Conservation (phyloP, 2,797 vertebrate species). For the Ctenochaetus hawaiiensis region DNA sequence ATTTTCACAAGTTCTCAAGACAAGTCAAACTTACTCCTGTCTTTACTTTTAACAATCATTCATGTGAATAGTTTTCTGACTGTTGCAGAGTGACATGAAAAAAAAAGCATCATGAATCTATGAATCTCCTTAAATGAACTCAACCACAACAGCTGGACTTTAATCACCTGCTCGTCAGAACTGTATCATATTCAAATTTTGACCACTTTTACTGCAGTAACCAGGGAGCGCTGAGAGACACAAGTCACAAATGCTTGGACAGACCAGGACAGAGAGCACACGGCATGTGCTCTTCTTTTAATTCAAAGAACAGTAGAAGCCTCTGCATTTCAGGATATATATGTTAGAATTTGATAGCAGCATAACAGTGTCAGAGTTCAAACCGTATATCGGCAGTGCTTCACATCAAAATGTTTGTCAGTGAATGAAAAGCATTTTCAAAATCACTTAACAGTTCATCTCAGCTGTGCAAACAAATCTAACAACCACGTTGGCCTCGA, state of each 20-base stretch:
- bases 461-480: constrained; percentile 5
- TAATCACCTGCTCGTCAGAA: constrained; percentile 26
- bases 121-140: constrained; percentile 15
- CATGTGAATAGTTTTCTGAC: neutral
- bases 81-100: constrained; percentile 17
- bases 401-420: neutral
- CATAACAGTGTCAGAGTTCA: neutral
- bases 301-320: neutral
- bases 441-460: neutral
- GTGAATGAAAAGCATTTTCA: neutral
- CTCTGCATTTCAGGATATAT: neutral
- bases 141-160: constrained; percentile 12
- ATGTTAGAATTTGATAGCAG: neutral
- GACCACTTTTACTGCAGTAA: constrained; percentile 32
- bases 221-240: constrained; percentile 14
- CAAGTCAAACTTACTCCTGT: no score
- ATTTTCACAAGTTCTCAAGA: no score
- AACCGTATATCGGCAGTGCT: neutral
- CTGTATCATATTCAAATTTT: constrained; percentile 27
- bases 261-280: neutral
- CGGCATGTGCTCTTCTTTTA: neutral
- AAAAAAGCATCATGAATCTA: neutral
- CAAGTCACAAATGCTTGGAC: neutral
- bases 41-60: neutral
- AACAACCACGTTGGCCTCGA: neutral